phyloP scores from a whole-genome alignment of 2,113 vertebrate genomes.

The Antennarius striatus region DNA sequence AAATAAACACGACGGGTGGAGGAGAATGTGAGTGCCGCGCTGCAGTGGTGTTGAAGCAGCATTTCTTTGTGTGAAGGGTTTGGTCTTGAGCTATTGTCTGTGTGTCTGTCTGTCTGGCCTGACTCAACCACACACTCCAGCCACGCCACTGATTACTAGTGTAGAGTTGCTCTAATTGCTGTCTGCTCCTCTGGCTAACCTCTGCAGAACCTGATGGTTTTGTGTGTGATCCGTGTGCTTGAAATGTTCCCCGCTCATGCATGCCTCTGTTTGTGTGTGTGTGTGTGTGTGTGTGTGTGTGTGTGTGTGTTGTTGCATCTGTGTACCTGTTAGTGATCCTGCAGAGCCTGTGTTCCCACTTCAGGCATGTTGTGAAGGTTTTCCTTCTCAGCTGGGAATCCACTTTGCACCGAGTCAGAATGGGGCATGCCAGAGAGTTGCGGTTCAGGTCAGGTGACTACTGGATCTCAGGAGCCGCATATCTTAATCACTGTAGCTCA shows the following conservation, averaged over 20 bases:
- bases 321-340: conserved; percentile 36
- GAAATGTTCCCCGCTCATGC: conserved; percentile 62
- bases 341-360: conserved; percentile 10
- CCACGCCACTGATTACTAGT: conserved; percentile 68
- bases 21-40: conserved; percentile 42
- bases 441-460: conserved; percentile 24
- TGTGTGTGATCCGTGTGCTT: conserved; percentile 47
- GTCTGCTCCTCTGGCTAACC: conserved; percentile 72
- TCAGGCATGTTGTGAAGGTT: conserved; percentile 3
- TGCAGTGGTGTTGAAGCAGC: conserved; percentile 11
- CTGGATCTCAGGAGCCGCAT: conserved; percentile 16
- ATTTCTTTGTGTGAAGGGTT: conserved; percentile 33
- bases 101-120: conserved; percentile 58
- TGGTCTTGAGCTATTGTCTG: conserved; percentile 65
- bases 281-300: conserved; percentile 49
- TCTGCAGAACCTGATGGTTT: conserved; percentile 54
- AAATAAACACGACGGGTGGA: conserved; percentile 68
- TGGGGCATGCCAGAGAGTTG: not conserved
- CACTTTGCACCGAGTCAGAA: conserved; percentile 38
- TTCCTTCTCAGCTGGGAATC: conserved; percentile 48
- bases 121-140: conserved; percentile 61
- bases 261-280: conserved; percentile 66
- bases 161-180: conserved; percentile 64
- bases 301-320: conserved; percentile 39
- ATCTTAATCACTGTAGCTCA: conserved; percentile 18